Conservation (phyloP, 2,113 vertebrate species). For the Spea bombifrons region DNA sequence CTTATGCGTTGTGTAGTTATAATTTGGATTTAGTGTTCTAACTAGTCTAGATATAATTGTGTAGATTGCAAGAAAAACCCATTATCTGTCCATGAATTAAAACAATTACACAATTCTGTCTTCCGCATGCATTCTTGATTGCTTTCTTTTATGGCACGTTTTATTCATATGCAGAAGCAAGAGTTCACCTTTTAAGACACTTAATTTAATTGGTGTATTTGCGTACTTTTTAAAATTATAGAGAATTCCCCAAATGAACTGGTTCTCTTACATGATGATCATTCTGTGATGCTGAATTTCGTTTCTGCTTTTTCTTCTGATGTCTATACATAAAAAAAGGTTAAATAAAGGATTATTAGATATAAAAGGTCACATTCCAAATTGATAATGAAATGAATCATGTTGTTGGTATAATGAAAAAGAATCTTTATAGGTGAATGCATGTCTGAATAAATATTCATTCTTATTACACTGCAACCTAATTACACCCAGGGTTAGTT, state of each 20-base stretch:
- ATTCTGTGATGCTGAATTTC: constrained; percentile 23
- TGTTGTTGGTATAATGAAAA: constrained; percentile 47
- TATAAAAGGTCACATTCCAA: constrained; percentile 39
- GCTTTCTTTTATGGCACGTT: constrained; percentile 12
- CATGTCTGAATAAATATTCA: constrained; percentile 43
- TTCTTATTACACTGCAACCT: constrained; percentile 29
- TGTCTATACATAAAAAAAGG: constrained; percentile 35
- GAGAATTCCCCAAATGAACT: constrained; percentile 33
- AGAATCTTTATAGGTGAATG: constrained; percentile 36
- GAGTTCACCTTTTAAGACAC: constrained; percentile 19
- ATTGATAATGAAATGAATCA: constrained; percentile 44
- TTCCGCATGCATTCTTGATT: constrained; percentile 15
- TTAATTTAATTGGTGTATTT: constrained; percentile 28
- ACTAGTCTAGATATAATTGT: constrained; percentile 11
- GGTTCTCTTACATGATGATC: constrained; percentile 12
- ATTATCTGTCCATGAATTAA: constrained; percentile 13
- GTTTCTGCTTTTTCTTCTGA: constrained; percentile 12
- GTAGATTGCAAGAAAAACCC: constrained; percentile 13
- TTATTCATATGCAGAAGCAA: constrained; percentile 16
- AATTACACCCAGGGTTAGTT: constrained; percentile 31
- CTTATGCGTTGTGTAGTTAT: background rate
- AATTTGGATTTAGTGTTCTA: constrained; percentile 2
- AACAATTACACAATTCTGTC: constrained; percentile 17
- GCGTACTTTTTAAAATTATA: constrained; percentile 19
- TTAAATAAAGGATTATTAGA: constrained; percentile 48